Percentiles rank a stretch among this genome's conserved stretches.
Conservation (phyloP, 2,113 vertebrate species). For the Dromaius novaehollandiae region DNA sequence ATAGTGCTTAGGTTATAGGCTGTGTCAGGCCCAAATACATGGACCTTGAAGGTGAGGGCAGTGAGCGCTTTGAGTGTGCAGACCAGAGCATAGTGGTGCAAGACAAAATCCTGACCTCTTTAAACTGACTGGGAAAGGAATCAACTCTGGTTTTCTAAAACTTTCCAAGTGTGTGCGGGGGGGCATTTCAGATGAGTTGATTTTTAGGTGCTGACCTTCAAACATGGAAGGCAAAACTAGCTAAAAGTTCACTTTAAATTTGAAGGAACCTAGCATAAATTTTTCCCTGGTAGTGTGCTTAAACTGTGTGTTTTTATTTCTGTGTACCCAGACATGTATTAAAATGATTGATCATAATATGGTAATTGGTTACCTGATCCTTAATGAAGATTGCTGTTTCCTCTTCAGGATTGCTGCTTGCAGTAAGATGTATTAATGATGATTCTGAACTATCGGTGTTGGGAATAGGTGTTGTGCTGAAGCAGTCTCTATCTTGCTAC, state of each 20-base stretch:
- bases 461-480: background rate
- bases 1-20: background rate
- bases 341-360: conserved; percentile 56
- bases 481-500: fast-evolving
- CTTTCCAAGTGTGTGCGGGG: too few species aligned
- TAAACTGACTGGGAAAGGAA: too few species aligned
- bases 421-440: conserved; percentile 12
- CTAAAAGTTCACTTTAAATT: background rate
- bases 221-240: background rate
- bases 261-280: fast-evolving
- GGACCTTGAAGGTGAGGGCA: background rate
- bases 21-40: background rate
- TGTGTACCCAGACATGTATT: conserved; percentile 24
- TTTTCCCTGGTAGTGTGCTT: background rate
- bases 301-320: conserved; percentile 9
- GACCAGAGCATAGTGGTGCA: background rate
- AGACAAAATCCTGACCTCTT: background rate
- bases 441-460: background rate
- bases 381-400: conserved; percentile 63
- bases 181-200: background rate
- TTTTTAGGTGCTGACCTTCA: background rate
- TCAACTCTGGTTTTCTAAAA: fast-evolving
- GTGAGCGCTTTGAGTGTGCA: fast-evolving
- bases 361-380: conserved; percentile 59
- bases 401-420: conserved; percentile 43